Conservation (phyloP, 1,140 invertebrate species). For the Portunus trituberculatus region DNA sequence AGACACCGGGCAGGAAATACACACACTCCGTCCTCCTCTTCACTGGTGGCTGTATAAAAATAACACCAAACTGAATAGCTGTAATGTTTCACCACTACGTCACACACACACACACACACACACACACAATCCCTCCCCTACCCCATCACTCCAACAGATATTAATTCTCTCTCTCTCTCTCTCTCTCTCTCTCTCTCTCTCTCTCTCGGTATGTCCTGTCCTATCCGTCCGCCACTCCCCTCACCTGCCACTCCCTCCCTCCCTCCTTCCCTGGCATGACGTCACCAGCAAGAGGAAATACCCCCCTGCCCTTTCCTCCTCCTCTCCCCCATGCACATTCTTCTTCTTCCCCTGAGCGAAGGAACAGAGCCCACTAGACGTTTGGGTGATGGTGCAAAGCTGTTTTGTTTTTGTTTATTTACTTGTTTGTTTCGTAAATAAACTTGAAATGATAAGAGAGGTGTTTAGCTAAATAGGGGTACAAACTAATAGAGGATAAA, state of each 20-base stretch:
- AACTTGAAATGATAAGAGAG: no score
- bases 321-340: neutral
- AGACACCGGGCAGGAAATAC: no score
- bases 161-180: neutral
- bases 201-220: neutral
- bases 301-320: neutral
- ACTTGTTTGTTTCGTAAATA: no score
- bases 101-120: neutral
- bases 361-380: neutral
- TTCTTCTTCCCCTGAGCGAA: neutral
- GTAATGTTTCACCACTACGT: neutral
- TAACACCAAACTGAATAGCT: no score
- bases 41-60: no score
- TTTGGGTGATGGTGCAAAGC: constrained; percentile 7
- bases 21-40: no score
- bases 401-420: neutral
- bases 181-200: constrained; percentile 18
- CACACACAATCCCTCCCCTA: neutral
- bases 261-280: neutral
- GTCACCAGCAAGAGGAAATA: constrained; percentile 14
- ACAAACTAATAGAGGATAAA: no score
- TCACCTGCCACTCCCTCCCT: neutral
- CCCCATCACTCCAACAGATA: neutral
- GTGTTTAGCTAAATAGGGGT: no score
- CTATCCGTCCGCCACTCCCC: neutral